A percentile compares a stretch with the other conserved stretches of the same genome.
Conservation (phyloP, 2,888 invertebrate species). For the Beris chalybata region DNA sequence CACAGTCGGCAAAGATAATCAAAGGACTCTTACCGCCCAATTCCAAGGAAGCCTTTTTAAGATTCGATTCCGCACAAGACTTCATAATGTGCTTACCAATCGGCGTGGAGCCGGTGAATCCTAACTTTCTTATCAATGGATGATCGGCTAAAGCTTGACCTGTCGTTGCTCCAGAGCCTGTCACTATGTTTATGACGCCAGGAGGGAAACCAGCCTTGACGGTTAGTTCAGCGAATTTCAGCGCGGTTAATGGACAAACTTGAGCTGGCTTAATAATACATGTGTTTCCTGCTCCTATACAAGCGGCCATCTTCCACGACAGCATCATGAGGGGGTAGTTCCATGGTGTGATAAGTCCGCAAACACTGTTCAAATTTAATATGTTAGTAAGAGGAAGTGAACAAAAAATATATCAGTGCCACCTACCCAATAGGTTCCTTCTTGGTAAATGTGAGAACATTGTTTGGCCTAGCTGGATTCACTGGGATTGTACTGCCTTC, state of each 20-base stretch:
- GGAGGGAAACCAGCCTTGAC: constrained; percentile 90
- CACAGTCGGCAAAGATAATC: constrained; percentile 91
- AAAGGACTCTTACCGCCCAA: constrained; percentile 95
- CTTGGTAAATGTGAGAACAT: constrained; percentile 84
- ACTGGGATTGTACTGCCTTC: constrained; percentile 91
- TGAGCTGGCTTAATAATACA: constrained; percentile 95
- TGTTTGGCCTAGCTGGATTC: constrained; percentile 87
- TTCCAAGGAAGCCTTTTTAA: constrained; percentile 94
- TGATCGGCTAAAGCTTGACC: constrained; percentile 90
- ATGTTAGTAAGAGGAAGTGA: background rate
- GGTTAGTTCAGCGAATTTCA: constrained; percentile 92
- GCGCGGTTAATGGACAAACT: constrained; percentile 87
- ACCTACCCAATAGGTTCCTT: constrained; percentile 85
- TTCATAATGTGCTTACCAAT: constrained; percentile 89
- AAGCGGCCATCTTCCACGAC: constrained; percentile 98
- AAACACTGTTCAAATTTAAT: constrained; percentile 65
- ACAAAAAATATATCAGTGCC: background rate
- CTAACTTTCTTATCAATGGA: constrained; percentile 83
- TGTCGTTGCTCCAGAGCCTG: constrained; percentile 77
- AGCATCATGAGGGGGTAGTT: constrained; percentile 99
- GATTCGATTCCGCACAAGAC: constrained; percentile 83
- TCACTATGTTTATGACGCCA: constrained; percentile 91
- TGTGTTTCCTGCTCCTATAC: constrained; percentile 94
- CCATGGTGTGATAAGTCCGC: constrained; percentile 94
- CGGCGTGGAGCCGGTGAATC: constrained; percentile 95